Evolutionary conservation across 2,797 vertebrate genomes (phyloP).

Genomic region (Babyrousa celebensis): DNA sequence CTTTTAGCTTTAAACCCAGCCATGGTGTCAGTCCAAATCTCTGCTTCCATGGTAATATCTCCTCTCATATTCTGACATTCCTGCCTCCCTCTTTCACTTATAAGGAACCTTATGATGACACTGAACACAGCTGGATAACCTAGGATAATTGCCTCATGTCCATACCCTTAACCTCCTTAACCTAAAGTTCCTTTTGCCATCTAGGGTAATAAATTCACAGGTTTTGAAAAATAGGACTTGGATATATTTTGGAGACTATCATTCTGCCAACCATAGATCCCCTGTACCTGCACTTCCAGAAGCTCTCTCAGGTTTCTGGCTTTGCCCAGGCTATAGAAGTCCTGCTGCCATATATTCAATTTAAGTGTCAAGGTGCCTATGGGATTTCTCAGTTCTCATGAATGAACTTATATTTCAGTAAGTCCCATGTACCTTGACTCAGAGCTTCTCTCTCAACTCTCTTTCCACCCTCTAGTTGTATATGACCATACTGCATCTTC

Average conservation of each 20-base stretch:
- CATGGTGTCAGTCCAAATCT: background rate
- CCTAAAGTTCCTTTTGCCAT: background rate
- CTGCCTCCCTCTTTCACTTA: background rate
- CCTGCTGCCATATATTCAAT: background rate
- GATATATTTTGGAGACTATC: background rate
- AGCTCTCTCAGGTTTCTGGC: background rate
- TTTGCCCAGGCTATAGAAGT: background rate
- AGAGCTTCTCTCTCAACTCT: background rate
- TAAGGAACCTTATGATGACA: background rate
- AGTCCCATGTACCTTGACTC: background rate
- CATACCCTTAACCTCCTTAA: background rate
- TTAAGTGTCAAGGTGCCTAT: background rate
- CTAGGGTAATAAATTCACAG: background rate
- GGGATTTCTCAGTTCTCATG: background rate
- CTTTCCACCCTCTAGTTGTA: background rate
- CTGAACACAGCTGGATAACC: background rate
- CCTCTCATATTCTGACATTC: background rate
- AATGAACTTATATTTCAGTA: background rate
- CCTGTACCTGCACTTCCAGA: background rate
- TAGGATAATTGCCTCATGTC: background rate
- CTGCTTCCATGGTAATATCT: background rate
- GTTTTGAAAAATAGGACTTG: background rate
- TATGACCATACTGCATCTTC: background rate
- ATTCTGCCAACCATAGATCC: background rate
- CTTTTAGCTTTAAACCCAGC: background rate